These are phyloP conservation scores for Bolinopsis microptera DNA, from an alignment of 37 sponge, comb jelly and placozoan genomes.

Conservation along the genomic window DNA sequence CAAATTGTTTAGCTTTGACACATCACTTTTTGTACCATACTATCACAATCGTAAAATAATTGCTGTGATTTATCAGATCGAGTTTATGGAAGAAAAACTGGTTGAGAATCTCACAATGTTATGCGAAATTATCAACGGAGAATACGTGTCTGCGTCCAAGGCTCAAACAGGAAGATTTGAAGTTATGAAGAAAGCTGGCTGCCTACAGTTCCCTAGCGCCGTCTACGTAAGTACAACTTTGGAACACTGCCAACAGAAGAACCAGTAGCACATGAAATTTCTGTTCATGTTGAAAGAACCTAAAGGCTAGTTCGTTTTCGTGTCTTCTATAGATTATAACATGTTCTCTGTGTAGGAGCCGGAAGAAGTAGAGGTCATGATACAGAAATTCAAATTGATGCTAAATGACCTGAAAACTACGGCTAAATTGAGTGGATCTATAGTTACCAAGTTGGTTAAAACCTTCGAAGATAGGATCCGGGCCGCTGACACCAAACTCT, in stretches of 20 bases:
- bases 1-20: not conserved
- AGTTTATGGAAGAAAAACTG: constrained; percentile 49
- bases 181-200: not conserved
- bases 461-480: constrained; percentile 6
- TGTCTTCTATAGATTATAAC: no score
- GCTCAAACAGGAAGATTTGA: not conserved
- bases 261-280: not conserved
- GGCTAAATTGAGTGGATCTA: constrained; percentile 2
- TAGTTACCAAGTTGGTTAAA: not conserved
- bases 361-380: not conserved
- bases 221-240: not conserved
- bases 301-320: no score
- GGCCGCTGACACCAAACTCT: not conserved
- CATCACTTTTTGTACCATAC: not conserved
- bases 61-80: constrained; percentile 17
- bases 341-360: not conserved
- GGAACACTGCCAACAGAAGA: not conserved
- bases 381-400: not conserved
- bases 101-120: constrained; percentile 4
- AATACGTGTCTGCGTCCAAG: constrained; percentile 8
- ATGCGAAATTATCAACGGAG: constrained; percentile 22
- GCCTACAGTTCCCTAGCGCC: not conserved
- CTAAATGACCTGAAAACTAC: not conserved
- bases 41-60: not conserved
- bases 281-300: no score